phyloP scores from a whole-genome alignment of 2,888 invertebrate species.

The Hypomecis atomaria region DNA sequence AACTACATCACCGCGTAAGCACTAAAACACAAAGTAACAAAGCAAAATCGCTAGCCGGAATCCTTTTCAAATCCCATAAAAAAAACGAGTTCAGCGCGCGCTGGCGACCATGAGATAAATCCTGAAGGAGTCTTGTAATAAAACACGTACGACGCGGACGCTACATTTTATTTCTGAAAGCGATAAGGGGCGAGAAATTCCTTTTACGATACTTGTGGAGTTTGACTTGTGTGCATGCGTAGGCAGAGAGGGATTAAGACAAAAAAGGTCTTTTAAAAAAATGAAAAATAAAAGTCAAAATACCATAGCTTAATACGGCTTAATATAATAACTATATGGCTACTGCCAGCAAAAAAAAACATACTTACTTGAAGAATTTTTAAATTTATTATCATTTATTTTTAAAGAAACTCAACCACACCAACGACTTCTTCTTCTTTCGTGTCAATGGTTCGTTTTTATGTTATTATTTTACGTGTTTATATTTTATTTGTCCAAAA shows the following conservation, averaged over 20 bases:
- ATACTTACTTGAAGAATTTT: too few species aligned
- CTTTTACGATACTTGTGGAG: slow-evolving; percentile 79
- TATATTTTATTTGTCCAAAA: too few species aligned
- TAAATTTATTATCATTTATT: too few species aligned
- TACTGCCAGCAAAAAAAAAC: too few species aligned
- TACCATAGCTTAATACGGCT: too few species aligned
- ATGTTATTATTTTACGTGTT: too few species aligned
- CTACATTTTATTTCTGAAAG: slow-evolving; percentile 84
- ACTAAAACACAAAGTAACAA: slow-evolving; percentile 56
- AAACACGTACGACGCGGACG: slow-evolving; percentile 80
- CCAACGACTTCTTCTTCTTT: too few species aligned
- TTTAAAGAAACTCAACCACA: too few species aligned
- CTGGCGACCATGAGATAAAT: slow-evolving; percentile 77
- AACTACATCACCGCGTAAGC: slow-evolving; percentile 41
- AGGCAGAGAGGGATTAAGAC: slow-evolving; percentile 17
- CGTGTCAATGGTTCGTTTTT: too few species aligned
- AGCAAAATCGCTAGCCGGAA: slow-evolving; percentile 65
- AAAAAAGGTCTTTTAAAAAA: not conserved
- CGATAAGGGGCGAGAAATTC: slow-evolving; percentile 83
- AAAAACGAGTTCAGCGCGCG: slow-evolving; percentile 65
- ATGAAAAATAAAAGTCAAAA: too few species aligned
- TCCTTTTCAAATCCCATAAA: slow-evolving; percentile 68
- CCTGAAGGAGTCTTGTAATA: slow-evolving; percentile 80
- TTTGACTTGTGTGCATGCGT: slow-evolving; percentile 52
- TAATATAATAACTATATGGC: too few species aligned